Evolutionary conservation across 2,113 vertebrate species (phyloP).

Genomic region (Sebastes fasciatus): DNA sequence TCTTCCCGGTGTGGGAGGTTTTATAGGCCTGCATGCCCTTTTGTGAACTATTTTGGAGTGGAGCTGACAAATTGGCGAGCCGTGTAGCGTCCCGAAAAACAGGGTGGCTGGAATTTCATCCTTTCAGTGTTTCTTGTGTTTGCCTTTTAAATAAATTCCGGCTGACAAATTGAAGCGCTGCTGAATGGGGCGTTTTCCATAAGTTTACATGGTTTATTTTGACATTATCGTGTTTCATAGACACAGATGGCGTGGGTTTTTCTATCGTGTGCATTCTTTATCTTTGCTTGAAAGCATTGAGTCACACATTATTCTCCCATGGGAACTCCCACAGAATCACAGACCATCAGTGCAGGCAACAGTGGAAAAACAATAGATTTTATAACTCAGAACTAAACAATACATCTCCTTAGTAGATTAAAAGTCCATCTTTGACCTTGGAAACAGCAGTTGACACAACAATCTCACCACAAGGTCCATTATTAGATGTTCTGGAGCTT

Average conservation of each 20-base stretch:
- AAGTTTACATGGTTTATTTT: slow-evolving; percentile 53
- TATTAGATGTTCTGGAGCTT: background rate
- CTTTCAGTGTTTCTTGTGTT: slow-evolving; percentile 63
- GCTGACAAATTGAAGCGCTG: slow-evolving; percentile 58
- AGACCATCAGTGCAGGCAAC: background rate
- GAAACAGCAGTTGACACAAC: background rate
- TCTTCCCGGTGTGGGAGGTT: slow-evolving; percentile 65
- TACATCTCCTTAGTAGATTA: background rate
- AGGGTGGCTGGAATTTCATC: slow-evolving; percentile 60
- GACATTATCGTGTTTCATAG: slow-evolving; percentile 39
- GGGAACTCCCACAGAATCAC: slow-evolving; percentile 52
- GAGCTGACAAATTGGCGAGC: slow-evolving; percentile 75
- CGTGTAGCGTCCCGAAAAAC: slow-evolving; percentile 55
- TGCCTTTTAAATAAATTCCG: slow-evolving; percentile 74
- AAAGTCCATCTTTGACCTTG: slow-evolving; percentile 6
- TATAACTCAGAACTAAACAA: background rate
- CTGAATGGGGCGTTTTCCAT: slow-evolving; percentile 56
- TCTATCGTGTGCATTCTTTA: slow-evolving; percentile 25
- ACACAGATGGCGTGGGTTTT: slow-evolving; percentile 46
- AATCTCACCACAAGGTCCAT: background rate
- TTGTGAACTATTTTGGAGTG: slow-evolving; percentile 69
- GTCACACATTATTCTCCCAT: slow-evolving; percentile 43
- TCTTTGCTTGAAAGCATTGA: slow-evolving; percentile 45
- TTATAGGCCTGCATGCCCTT: slow-evolving; percentile 66
- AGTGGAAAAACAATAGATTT: background rate